Base-by-base conservation (phyloP, 2,888 invertebrate species). In the Catocala nupta region DNA sequence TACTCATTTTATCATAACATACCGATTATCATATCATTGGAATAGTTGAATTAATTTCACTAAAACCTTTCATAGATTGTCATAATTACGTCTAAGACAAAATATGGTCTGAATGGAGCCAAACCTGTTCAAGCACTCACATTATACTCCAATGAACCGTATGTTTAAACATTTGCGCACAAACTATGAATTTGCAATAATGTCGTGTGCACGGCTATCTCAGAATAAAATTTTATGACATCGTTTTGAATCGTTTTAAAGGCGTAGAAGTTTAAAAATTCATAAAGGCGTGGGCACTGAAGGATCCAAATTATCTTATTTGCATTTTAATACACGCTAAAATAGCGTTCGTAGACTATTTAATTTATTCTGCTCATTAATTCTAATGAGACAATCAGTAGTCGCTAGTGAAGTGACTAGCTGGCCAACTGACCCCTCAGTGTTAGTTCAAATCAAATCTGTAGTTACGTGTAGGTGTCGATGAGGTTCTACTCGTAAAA, bases 321-420 rank as follows among this genome's bases (percentile, higher is more conserved):
- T 68, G 62, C 79, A 80, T 78, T 73, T 77, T 75, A 78, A 81
- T 80, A 68, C 57, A 55, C 50, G 69, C 66, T 69, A 68, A 73
- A 73, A 70, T 72, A 71, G 60, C 59, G 52, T 67, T 55, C 53
- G 63, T 65, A 59, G 58, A 64, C 59, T 44, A 61, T 63, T 67
- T 71, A 77, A 78, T 80, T 70, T 75, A 80, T 75, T 72, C 73
- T 60, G 58, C 60, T 64, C 69, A 73, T 75, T 78, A 70, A 75
- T 77, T 70, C 63, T 73, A 80, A 77, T 76, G 61, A 73, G 72
- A 70, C 69, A 70, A 75, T 75, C 70, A 75, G 70, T 68, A 78
- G 71, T 75, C 76, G 45, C 8, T 59, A 62, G 60, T 47, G 45
- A 59, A 59, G 61, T 55, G 61, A 70, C 49, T 49, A 47, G 13